A percentile compares a stretch with the other conserved stretches of the same genome.
Conservation (phyloP, 2,888 invertebrate species). For the Mimachlamys varia region DNA sequence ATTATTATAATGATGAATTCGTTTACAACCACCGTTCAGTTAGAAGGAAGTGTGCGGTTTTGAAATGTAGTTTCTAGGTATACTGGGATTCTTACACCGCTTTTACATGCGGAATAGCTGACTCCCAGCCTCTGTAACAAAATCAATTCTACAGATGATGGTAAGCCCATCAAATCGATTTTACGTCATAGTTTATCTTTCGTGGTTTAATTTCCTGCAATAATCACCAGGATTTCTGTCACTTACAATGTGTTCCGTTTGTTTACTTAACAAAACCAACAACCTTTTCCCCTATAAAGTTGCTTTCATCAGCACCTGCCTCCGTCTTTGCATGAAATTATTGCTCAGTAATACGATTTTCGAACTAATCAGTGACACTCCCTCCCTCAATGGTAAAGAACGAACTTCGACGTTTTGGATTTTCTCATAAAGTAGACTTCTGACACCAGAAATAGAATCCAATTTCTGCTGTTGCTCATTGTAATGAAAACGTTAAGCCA, state of each 20-base stretch:
- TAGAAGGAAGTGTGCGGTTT: neutral
- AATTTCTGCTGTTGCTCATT: constrained; percentile 6
- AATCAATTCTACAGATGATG: constrained; percentile 9
- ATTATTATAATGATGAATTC: neutral
- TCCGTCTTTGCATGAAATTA: neutral
- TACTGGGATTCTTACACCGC: neutral
- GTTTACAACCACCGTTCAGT: neutral
- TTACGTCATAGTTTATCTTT: constrained; percentile 36
- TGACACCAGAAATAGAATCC: neutral
- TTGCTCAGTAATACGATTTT: neutral
- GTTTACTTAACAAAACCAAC: neutral
- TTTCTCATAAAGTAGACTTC: neutral
- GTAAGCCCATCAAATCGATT: constrained; percentile 23
- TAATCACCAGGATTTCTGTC: constrained; percentile 17
- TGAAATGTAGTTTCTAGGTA: neutral
- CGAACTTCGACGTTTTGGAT: neutral
- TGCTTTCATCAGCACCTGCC: neutral
- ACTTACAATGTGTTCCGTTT: constrained; percentile 6
- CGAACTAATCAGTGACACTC: neutral
- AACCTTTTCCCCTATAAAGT: neutral
- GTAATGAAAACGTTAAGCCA: neutral
- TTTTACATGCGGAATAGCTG: neutral
- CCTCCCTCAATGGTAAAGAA: neutral
- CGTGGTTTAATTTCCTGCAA: constrained; percentile 4
- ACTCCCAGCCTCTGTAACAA: neutral